Evolutionary conservation across 1,140 invertebrate genomes (phyloP), one percentile per base, ranked within the genome.

Genomic region (Trinorchestia longiramus): DNA sequence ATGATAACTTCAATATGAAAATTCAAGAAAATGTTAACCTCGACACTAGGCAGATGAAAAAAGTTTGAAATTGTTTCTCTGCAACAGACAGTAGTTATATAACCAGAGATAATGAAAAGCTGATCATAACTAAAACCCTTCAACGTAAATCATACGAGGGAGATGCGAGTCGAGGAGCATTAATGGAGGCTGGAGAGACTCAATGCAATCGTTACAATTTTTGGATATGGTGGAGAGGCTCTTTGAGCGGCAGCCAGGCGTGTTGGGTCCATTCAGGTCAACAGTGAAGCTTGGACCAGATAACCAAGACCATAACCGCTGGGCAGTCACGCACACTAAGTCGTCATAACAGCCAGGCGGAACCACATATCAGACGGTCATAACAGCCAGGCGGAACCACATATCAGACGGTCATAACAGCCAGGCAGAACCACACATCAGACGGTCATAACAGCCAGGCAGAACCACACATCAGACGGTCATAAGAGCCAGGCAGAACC

Each of bases 121-220:
- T 23, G 28, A 11, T 36, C 36, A 15, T 36, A 77, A 77, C 15
- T 36, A 28, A 19, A 36, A 77, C 15, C 62, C 36, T 19, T 19
- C 62, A 77, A 77, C 8, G 28, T 36, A 36, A 11, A 77, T 77
- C 62, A 36, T 36, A 36, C 15, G 62, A 77, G 62, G 36, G 62
- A 77, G 62, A 36, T 28, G 36, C 8, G 62, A 77, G 28, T 77
- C 28, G 62, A 90, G 41, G 88, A 90, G 88, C 92, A 94, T 94
- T 45, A 94, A 94, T 0, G 40, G 41, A 43, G 41, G n/a, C 41
- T 41, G 88, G 43, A 42, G 44, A 43, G 44, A 42, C 92, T 94
- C 43, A 94, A 94, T 94, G 92, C 43, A 94, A 94, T 94, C 92
- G 92, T 94, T 94, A 47, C 92, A 94, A 44, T 94, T 94, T 94